phyloP scores from a whole-genome alignment of 2,113 vertebrate genomes.

The Rhabdornis inornatus region DNA sequence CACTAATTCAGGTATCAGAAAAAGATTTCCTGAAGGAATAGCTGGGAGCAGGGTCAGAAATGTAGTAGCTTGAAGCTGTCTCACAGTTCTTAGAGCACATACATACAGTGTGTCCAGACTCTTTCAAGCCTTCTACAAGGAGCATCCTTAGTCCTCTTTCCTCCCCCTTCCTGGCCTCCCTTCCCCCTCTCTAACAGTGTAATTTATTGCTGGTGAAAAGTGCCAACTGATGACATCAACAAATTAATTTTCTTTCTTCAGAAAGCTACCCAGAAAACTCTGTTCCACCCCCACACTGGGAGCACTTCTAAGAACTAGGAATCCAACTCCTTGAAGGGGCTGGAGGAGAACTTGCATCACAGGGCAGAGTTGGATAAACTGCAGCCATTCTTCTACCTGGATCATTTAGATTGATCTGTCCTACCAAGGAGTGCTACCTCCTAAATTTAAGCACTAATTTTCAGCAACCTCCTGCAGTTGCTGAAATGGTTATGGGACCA shows the following conservation, averaged over 20 bases:
- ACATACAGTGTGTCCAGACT: not conserved
- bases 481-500: not conserved
- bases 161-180: not conserved
- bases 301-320: slow-evolving; percentile 11
- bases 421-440: not conserved
- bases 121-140: not conserved
- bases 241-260: slow-evolving; percentile 11
- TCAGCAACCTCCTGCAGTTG: not conserved
- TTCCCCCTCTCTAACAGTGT: not conserved
- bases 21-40: not conserved
- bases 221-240: slow-evolving; percentile 17
- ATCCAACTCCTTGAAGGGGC: not conserved
- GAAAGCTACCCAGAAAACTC: not conserved
- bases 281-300: not conserved
- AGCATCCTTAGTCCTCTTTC: not conserved
- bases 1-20: not conserved
- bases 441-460: not conserved
- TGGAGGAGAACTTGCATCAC: not conserved
- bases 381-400: not conserved
- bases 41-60: not conserved
- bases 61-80: not conserved
- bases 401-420: not conserved
- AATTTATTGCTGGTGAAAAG: not conserved
- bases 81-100: accelerated
- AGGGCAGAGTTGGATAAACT: not conserved